These are phyloP conservation scores for Cyclophora albipunctata DNA, from an alignment of 2,888 invertebrate species.

Conservation along the genomic window DNA sequence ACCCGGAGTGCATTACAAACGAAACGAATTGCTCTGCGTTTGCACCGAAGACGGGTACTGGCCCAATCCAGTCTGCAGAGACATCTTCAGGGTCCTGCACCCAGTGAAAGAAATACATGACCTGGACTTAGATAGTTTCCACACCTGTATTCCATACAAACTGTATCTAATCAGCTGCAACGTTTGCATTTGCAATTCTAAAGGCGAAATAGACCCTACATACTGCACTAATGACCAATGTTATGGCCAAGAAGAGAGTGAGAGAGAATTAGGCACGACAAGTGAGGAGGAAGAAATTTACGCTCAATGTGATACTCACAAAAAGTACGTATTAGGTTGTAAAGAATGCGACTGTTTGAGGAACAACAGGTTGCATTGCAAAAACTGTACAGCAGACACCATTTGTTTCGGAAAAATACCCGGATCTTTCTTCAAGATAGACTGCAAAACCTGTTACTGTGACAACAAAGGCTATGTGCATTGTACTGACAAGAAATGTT, in stretches of 20 bases:
- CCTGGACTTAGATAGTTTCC: conserved; percentile 14
- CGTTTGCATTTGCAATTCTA: conserved; percentile 47
- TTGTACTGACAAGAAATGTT: conserved; percentile 56
- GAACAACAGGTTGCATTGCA: conserved; percentile 61
- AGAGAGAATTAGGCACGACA: no score
- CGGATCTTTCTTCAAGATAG: conserved; percentile 48
- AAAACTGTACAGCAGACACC: conserved; percentile 44
- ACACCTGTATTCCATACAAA: conserved; percentile 37
- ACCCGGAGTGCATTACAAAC: conserved; percentile 44
- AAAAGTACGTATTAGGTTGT: conserved; percentile 64
- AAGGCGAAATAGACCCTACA: conserved; percentile 30
- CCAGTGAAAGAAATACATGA: conserved; percentile 30
- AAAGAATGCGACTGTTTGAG: conserved; percentile 66
- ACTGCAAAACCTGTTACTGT: conserved; percentile 74
- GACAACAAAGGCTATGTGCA: conserved; percentile 49
- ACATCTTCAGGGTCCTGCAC: conserved; percentile 46
- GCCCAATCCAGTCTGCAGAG: conserved; percentile 59
- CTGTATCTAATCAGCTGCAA: conserved; percentile 52
- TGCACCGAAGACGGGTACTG: conserved; percentile 54
- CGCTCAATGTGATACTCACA: conserved; percentile 47
- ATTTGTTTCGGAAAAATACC: conserved; percentile 28
- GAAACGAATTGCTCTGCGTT: conserved; percentile 40
- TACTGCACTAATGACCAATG: conserved; percentile 37
- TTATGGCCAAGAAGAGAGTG: no score
- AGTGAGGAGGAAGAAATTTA: conserved; percentile 36